Conservation (phyloP, 2,797 vertebrate species). For the Loris lydekkerianus region DNA sequence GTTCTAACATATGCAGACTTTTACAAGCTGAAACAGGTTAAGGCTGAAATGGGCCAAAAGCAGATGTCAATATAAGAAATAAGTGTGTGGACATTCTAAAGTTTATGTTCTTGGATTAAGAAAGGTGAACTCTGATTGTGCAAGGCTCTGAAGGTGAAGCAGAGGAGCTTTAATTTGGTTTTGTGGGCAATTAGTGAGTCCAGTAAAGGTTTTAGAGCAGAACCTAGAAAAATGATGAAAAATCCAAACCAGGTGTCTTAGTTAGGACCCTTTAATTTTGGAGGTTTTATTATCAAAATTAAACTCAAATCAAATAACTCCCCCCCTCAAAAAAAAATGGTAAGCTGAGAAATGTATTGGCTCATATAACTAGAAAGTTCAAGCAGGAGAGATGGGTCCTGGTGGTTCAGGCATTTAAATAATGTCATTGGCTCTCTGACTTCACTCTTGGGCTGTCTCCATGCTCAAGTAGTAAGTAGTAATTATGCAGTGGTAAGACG, state of each 20-base stretch:
- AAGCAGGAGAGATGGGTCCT: not conserved
- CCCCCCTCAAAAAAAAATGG: not conserved
- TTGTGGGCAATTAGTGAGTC: slow-evolving; percentile 8
- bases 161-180: slow-evolving; percentile 23
- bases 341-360: not conserved
- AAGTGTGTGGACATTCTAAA: not conserved
- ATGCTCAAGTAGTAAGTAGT: no score
- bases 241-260: slow-evolving; percentile 29
- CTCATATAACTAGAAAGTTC: not conserved
- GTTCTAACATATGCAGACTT: not conserved
- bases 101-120: slow-evolving; percentile 40
- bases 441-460: not conserved
- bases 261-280: not conserved
- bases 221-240: not conserved
- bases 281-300: slow-evolving; percentile 41
- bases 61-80: slow-evolving; percentile 37
- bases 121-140: slow-evolving; percentile 29
- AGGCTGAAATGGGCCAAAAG: slow-evolving; percentile 61
- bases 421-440: not conserved
- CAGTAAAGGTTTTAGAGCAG: slow-evolving; percentile 25
- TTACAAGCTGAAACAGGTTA: slow-evolving; percentile 29
- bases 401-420: not conserved
- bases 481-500: not conserved
- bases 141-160: slow-evolving; percentile 54
- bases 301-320: slow-evolving; percentile 42